Conservation (phyloP, 2,113 vertebrate species). For the Petromus typicus region DNA sequence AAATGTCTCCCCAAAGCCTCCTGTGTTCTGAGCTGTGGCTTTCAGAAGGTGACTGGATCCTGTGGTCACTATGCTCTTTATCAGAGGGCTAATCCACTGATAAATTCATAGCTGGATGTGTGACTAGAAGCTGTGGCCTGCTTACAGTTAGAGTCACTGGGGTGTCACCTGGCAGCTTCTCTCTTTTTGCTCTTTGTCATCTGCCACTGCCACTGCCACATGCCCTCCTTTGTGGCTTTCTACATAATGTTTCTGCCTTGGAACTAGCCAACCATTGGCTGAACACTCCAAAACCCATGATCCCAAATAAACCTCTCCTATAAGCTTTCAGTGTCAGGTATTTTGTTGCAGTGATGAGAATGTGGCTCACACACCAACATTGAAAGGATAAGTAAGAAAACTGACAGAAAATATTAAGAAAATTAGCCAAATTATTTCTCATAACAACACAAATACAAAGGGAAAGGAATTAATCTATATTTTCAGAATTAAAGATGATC, state of each 20-base stretch:
- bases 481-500: constrained; percentile 48
- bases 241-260: background rate
- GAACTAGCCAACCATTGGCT: background rate
- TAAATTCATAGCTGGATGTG: background rate
- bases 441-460: constrained; percentile 6
- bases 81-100: background rate
- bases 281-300: background rate
- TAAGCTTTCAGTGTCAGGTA: background rate
- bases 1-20: background rate
- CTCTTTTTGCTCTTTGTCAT: background rate
- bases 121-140: background rate
- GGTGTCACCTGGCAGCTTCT: background rate
- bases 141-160: background rate
- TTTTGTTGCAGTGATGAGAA: background rate
- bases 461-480: constrained; percentile 8
- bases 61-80: background rate
- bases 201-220: background rate
- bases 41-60: background rate
- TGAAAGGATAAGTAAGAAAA: constrained; percentile 51
- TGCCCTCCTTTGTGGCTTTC: background rate
- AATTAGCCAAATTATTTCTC: constrained; percentile 30
- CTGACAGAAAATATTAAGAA: constrained; percentile 11
- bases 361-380: background rate
- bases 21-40: background rate
- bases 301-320: background rate